These are phyloP conservation scores for Oryctes rhinoceros DNA, from an alignment of 1,140 invertebrate genomes.

Conservation along the genomic window DNA sequence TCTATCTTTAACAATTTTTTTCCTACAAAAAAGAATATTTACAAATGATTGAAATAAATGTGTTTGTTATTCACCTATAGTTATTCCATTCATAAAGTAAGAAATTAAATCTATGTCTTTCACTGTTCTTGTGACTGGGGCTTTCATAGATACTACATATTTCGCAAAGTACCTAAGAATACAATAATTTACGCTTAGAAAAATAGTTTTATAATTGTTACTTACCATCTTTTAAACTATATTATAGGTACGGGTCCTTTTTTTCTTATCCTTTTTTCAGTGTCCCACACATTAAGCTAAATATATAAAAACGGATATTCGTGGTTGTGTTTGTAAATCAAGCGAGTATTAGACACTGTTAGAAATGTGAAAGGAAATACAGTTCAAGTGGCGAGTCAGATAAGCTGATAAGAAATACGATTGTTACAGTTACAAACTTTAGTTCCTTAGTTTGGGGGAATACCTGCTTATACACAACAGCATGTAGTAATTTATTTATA, in stretches of 20 bases:
- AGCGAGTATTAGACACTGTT: too few species aligned
- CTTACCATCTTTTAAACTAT: conserved; percentile 14
- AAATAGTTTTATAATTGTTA: background rate
- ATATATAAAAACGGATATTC: too few species aligned
- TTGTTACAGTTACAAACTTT: too few species aligned
- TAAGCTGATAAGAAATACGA: too few species aligned
- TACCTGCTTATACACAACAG: too few species aligned
- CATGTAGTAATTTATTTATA: too few species aligned
- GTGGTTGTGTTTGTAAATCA: too few species aligned
- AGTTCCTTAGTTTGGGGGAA: too few species aligned
- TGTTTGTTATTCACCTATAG: background rate
- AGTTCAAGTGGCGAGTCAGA: too few species aligned
- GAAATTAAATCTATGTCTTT: background rate
- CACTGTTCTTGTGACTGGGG: background rate
- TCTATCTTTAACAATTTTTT: conserved; percentile 2
- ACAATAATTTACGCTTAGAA: background rate
- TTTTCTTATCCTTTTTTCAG: too few species aligned
- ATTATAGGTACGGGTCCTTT: background rate
- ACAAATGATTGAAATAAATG: background rate
- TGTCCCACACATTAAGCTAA: too few species aligned
- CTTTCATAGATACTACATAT: background rate
- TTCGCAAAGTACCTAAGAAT: background rate
- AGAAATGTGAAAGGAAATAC: too few species aligned
- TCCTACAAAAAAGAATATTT: background rate
- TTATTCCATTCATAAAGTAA: background rate